phyloP scores from a whole-genome alignment of 2,113 vertebrate species.

The Amia ocellicauda region DNA sequence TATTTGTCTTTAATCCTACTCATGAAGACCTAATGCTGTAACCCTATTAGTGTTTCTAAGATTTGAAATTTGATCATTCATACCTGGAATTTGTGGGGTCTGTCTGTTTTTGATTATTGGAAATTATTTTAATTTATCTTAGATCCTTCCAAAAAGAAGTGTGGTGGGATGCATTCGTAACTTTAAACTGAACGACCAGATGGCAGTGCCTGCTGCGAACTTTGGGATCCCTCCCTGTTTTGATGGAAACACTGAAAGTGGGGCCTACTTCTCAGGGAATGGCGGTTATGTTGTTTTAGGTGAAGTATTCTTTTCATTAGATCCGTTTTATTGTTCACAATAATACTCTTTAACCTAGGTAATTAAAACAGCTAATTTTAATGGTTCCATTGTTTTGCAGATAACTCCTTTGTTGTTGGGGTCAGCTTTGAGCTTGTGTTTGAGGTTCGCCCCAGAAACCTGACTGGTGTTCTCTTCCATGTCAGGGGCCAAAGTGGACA shows the following conservation, averaged over 20 bases:
- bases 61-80: too few relatives aligned
- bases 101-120: neutral
- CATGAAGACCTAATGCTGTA: too few relatives aligned
- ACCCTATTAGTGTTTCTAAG: too few relatives aligned
- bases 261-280: conserved; percentile 80
- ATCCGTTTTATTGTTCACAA: neutral
- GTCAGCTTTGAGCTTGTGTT: conserved; percentile 76
- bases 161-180: conserved; percentile 84
- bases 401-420: conserved; percentile 63
- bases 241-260: conserved; percentile 66
- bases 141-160: conserved; percentile 72
- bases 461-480: conserved; percentile 72
- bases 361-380: conserved; percentile 2
- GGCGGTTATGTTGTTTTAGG: conserved; percentile 74
- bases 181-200: conserved; percentile 74
- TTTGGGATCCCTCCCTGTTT: conserved; percentile 74
- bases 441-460: conserved; percentile 72
- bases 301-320: conserved; percentile 47
- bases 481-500: conserved; percentile 55
- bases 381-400: conserved; percentile 45
- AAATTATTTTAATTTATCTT: conserved; percentile 19
- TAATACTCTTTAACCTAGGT: neutral
- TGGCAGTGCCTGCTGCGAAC: conserved; percentile 61
- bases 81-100: too few relatives aligned
- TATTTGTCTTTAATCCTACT: too few relatives aligned